Conservation (phyloP, 2,797 vertebrate genomes). For the Lithobates pipiens region DNA sequence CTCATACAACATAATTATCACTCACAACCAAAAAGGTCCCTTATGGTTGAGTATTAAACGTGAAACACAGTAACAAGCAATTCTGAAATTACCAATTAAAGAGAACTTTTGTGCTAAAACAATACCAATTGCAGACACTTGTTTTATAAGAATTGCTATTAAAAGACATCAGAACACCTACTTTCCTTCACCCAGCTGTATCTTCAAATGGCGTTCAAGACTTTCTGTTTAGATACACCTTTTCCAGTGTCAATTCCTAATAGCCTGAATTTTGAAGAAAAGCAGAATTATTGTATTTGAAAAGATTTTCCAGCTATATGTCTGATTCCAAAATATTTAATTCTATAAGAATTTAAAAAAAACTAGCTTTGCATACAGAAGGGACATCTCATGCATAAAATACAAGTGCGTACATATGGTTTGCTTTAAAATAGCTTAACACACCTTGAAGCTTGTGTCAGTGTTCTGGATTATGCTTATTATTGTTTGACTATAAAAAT, state of each 20-base stretch:
- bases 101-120: constrained; percentile 53
- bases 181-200: constrained; percentile 48
- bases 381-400: too few relatives aligned
- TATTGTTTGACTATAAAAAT: too few relatives aligned
- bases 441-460: too few relatives aligned
- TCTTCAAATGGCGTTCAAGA: background rate
- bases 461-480: too few relatives aligned
- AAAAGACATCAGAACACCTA: constrained; percentile 39
- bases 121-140: constrained; percentile 27
- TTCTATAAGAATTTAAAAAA: constrained; percentile 7
- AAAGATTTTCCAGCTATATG: constrained; percentile 30
- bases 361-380: background rate
- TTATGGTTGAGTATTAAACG: constrained; percentile 50
- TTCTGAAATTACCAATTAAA: constrained; percentile 53
- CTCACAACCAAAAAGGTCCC: constrained; percentile 39
- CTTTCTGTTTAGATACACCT: constrained; percentile 23
- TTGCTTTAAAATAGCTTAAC: too few relatives aligned
- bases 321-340: background rate
- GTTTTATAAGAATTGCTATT: constrained; percentile 11
- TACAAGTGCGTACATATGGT: too few relatives aligned
- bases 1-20: constrained; percentile 56
- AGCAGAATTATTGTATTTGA: background rate
- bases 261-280: constrained; percentile 5
- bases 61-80: constrained; percentile 53
- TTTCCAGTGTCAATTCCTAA: constrained; percentile 13